These are phyloP conservation scores for Agriopis leucophaearia DNA, from an alignment of 2,888 invertebrate species.

Conservation along the genomic window DNA sequence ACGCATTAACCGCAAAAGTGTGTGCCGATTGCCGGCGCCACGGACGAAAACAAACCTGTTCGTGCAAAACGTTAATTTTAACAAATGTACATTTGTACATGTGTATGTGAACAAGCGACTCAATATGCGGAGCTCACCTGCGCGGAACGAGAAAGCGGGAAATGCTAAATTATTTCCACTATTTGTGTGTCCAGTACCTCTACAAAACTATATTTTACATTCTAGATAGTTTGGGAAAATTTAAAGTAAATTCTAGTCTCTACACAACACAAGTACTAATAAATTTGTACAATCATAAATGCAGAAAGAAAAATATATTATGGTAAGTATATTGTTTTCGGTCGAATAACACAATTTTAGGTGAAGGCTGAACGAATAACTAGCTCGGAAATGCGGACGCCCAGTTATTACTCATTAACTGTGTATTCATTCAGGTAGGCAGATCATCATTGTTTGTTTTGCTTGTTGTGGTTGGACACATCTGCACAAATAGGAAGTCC, in stretches of 20 bases:
- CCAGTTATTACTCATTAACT: conserved; percentile 22
- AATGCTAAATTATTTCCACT: conserved; percentile 68
- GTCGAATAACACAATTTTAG: conserved; percentile 26
- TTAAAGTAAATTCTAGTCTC: not conserved
- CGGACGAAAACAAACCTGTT: conserved; percentile 74
- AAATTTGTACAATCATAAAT: not conserved
- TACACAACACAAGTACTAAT: too few species aligned
- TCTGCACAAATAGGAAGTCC: conserved; percentile 21
- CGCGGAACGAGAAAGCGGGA: conserved; percentile 69
- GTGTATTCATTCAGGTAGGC: conserved; percentile 22
- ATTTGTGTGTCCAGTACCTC: conserved; percentile 22
- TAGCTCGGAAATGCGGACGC: conserved; percentile 12
- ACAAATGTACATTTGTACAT: conserved; percentile 62
- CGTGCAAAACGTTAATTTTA: conserved; percentile 73
- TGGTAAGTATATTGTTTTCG: conserved; percentile 17
- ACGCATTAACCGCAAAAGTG: conserved; percentile 77
- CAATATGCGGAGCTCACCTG: conserved; percentile 60
- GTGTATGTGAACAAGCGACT: conserved; percentile 62
- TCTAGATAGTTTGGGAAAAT: not conserved
- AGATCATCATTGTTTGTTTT: conserved; percentile 22
- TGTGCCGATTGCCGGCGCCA: conserved; percentile 58
- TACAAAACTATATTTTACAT: conserved; percentile 22
- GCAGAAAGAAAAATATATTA: not conserved
- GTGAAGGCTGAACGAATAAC: conserved; percentile 21
- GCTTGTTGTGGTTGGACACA: conserved; percentile 25